A percentile compares a stretch with the other conserved stretches of the same genome.
These are phyloP conservation scores for Drosophila neotestacea DNA, from an alignment of 2,888 invertebrate genomes.

Conservation along the genomic window DNA sequence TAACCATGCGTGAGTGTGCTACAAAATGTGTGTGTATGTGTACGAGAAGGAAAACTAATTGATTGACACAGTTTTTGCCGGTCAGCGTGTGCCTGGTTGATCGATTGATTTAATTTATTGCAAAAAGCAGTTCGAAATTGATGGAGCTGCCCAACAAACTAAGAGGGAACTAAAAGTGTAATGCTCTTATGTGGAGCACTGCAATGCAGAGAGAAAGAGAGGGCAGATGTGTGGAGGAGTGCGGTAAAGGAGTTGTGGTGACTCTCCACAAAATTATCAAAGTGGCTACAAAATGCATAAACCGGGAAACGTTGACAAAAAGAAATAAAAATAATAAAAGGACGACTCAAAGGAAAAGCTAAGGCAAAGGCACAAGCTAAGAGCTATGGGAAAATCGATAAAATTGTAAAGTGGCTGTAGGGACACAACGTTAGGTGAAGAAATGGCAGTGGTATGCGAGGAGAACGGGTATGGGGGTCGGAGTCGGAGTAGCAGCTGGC, in stretches of 20 bases:
- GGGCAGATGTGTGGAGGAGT: not conserved
- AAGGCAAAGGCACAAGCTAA: conserved; percentile 61
- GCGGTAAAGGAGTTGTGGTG: conserved; percentile 8
- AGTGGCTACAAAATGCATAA: conserved; percentile 78
- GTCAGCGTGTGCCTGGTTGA: conserved; percentile 61
- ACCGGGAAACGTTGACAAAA: conserved; percentile 18
- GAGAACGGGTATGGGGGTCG: not conserved
- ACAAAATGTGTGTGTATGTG: conserved; percentile 13
- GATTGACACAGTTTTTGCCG: conserved; percentile 76
- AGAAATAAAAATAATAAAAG: too few relatives aligned
- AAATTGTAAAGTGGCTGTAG: conserved; percentile 69
- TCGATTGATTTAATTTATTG: conserved; percentile 78
- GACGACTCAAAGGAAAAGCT: conserved; percentile 18
- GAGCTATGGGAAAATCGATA: conserved; percentile 75
- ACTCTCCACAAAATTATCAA: conserved; percentile 75
- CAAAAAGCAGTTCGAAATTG: conserved; percentile 76
- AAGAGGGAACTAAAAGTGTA: conserved; percentile 66
- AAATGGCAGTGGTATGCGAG: not conserved
- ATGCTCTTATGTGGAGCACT: conserved; percentile 72
- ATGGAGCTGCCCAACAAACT: conserved; percentile 63
- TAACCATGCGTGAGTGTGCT: not conserved
- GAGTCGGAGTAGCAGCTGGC: conserved; percentile 5
- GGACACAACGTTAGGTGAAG: not conserved
- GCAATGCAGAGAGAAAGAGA: conserved; percentile 23
- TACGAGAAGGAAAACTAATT: conserved; percentile 62